Evolutionary conservation across 2,888 invertebrate species (phyloP).

Genomic region (Mactromeris polynyma): DNA sequence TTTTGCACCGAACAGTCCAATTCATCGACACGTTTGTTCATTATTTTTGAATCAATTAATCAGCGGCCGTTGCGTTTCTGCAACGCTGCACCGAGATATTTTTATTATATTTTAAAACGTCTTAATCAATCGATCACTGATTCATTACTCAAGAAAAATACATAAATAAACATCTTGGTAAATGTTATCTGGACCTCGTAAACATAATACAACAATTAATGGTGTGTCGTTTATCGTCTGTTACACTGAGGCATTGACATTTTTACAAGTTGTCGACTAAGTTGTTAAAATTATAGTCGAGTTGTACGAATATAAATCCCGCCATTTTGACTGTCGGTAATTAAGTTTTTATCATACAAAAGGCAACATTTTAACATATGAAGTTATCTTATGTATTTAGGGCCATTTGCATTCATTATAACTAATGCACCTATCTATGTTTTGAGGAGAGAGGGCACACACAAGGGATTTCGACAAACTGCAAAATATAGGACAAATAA

Average conservation of each 20-base stretch:
- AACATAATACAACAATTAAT: background rate
- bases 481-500: too few relatives aligned
- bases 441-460: too few relatives aligned
- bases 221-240: background rate
- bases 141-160: background rate
- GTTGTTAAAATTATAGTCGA: background rate
- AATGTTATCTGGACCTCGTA: background rate
- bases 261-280: background rate
- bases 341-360: background rate
- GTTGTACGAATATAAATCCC: background rate
- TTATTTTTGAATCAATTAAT: background rate
- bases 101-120: constrained; percentile 17
- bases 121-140: background rate
- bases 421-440: too few relatives aligned
- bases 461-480: too few relatives aligned
- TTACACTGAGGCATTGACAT: background rate
- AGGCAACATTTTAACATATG: too few relatives aligned
- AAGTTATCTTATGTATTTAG: too few relatives aligned
- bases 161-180: constrained; percentile 5
- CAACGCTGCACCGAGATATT: background rate
- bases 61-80: background rate
- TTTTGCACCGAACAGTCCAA: background rate
- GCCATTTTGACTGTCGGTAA: background rate
- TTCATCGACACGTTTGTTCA: background rate
- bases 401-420: too few relatives aligned